These are phyloP conservation scores for Condylura cristata DNA, from an alignment of 2,113 vertebrate genomes.

Conservation along the genomic window DNA sequence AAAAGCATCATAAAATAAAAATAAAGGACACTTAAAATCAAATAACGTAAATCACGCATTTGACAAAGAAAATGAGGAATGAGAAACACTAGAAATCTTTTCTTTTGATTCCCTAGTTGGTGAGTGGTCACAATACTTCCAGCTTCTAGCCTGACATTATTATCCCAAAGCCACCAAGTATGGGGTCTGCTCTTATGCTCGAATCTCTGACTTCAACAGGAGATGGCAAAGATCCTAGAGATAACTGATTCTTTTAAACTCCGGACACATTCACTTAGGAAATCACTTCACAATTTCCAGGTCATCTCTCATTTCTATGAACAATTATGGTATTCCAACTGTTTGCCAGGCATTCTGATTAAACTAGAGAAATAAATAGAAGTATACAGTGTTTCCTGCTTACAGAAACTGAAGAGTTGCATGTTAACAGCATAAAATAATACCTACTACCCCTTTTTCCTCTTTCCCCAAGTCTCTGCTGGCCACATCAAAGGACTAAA, in stretches of 20 bases:
- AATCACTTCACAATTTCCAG: background rate
- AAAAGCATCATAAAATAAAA: background rate
- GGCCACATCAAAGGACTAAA: background rate
- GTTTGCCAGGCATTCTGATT: background rate
- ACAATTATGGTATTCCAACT: background rate
- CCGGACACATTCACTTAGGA: background rate
- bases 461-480: background rate
- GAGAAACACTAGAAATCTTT: background rate
- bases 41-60: background rate
- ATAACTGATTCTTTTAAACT: background rate
- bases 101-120: constrained; percentile 25
- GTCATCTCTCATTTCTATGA: constrained; percentile 7
- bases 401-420: background rate
- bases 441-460: background rate
- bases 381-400: background rate
- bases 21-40: background rate
- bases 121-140: background rate
- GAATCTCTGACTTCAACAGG: constrained; percentile 1
- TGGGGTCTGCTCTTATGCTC: background rate
- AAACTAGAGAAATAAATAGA: background rate
- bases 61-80: constrained; percentile 32
- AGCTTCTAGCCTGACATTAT: background rate
- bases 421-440: background rate
- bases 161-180: constrained; percentile 4
- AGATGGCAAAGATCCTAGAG: background rate